A percentile compares a stretch with the other conserved stretches of the same genome.
Evolutionary conservation across 2,797 vertebrate species (phyloP).

Genomic region (Antennarius maculatus): DNA sequence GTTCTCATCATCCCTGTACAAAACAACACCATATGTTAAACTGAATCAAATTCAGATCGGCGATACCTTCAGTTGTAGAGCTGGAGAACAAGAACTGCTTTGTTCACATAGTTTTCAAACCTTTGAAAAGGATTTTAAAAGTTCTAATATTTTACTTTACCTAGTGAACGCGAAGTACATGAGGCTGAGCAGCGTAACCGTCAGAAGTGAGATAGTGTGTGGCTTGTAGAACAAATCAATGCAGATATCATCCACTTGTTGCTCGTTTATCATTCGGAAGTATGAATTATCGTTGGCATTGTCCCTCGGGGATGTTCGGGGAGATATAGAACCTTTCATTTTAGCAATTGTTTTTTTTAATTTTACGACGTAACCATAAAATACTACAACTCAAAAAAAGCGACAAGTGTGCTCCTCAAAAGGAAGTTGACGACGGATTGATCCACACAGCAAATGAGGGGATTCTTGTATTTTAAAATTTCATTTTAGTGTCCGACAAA

Average conservation of each 20-base stretch:
- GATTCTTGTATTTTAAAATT: neutral
- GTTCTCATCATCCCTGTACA: constrained; percentile 88
- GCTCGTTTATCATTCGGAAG: constrained; percentile 97
- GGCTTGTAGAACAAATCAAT: constrained; percentile 95
- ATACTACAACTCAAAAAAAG: neutral
- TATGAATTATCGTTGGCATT: constrained; percentile 88
- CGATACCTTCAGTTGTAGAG: neutral
- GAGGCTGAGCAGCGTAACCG: constrained; percentile 87
- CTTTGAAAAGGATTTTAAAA: too few species aligned
- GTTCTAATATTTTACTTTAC: constrained; percentile 66
- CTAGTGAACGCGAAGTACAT: constrained; percentile 96
- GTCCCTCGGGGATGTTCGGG: constrained; percentile 83
- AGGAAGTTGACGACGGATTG: constrained; percentile 9
- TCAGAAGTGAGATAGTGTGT: constrained; percentile 93
- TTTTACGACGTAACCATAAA: neutral
- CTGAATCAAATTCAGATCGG: neutral
- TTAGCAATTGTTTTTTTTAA: neutral
- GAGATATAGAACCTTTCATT: constrained; percentile 62
- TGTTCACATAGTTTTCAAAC: neutral
- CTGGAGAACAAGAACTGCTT: neutral
- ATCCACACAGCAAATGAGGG: constrained; percentile 3
- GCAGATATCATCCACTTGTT: constrained; percentile 97
- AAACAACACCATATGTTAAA: constrained; percentile 40
- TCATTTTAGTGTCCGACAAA: neutral
- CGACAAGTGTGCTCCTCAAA: too few species aligned